Percentiles rank a stretch among this genome's conserved stretches.
Conservation (phyloP, 2,888 invertebrate species). For the Drosophila ochracea region DNA sequence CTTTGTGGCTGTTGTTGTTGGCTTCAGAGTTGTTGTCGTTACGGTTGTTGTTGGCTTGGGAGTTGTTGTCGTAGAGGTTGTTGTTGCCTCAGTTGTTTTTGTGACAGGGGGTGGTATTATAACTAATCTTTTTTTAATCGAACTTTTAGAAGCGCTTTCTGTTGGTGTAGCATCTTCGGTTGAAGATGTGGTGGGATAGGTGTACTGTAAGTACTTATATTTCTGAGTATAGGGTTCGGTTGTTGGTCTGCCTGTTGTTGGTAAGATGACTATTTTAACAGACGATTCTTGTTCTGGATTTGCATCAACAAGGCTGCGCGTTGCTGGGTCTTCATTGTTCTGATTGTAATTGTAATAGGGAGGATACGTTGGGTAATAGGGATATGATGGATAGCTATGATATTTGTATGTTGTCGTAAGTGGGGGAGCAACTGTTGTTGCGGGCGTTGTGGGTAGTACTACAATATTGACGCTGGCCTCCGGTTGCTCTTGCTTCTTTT, state of each 20-base stretch:
- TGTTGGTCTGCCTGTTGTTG: slow-evolving; percentile 22
- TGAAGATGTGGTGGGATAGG: not conserved
- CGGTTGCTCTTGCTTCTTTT: slow-evolving; percentile 3
- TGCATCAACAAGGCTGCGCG: slow-evolving; percentile 17
- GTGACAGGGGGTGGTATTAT: not conserved
- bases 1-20: slow-evolving; percentile 7
- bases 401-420: not conserved
- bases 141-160: accelerated
- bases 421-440: slow-evolving; percentile 17
- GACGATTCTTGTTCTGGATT: not conserved
- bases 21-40: not conserved
- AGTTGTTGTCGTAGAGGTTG: not conserved
- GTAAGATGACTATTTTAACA: slow-evolving; percentile 29
- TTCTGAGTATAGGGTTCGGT: slow-evolving; percentile 5
- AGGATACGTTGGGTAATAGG: slow-evolving; percentile 15
- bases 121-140: not conserved
- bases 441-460: slow-evolving; percentile 20
- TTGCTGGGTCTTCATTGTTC: not conserved
- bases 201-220: slow-evolving; percentile 17
- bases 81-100: slow-evolving; percentile 7
- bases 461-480: slow-evolving; percentile 18
- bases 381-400: slow-evolving; percentile 19
- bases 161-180: not conserved
- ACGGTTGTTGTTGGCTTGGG: not conserved
- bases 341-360: not conserved